Conservation (phyloP, 2,797 vertebrate genomes). For the Argya squamiceps region DNA sequence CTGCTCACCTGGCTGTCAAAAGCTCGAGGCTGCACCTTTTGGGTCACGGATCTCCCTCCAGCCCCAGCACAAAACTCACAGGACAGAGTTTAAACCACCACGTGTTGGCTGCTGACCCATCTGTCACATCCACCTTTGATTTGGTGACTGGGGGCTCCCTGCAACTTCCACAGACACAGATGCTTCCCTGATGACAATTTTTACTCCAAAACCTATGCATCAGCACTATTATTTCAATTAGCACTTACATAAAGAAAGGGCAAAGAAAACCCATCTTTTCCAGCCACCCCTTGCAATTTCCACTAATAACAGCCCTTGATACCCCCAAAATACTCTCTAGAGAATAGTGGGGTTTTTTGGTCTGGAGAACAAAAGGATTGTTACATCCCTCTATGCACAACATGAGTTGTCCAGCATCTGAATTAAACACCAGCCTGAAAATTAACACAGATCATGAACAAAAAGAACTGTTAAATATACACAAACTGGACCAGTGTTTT, state of each 20-base stretch:
- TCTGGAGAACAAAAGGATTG: not conserved
- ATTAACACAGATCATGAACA: not conserved
- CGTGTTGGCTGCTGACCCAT: not conserved
- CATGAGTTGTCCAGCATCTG: not conserved
- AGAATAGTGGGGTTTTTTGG: not conserved
- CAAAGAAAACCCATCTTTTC: not conserved
- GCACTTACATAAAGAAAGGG: not conserved
- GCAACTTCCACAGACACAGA: not conserved
- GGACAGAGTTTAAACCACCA: not conserved
- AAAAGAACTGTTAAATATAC: not conserved
- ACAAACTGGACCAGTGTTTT: not conserved
- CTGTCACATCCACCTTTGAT: not conserved
- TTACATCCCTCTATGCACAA: not conserved
- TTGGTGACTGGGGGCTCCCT: not conserved
- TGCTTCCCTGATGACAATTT: not conserved
- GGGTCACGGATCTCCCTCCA: fast-evolving
- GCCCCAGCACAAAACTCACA: not conserved
- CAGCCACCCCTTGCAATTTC: not conserved
- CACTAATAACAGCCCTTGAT: not conserved
- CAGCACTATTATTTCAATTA: not conserved
- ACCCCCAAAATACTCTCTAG: not conserved
- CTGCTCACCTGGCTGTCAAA: not conserved
- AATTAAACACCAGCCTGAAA: not conserved
- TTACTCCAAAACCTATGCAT: not conserved
- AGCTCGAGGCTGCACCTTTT: fast-evolving